Base-by-base conservation (phyloP, 2,888 invertebrate genomes). In the Sepiola atlantica region DNA sequence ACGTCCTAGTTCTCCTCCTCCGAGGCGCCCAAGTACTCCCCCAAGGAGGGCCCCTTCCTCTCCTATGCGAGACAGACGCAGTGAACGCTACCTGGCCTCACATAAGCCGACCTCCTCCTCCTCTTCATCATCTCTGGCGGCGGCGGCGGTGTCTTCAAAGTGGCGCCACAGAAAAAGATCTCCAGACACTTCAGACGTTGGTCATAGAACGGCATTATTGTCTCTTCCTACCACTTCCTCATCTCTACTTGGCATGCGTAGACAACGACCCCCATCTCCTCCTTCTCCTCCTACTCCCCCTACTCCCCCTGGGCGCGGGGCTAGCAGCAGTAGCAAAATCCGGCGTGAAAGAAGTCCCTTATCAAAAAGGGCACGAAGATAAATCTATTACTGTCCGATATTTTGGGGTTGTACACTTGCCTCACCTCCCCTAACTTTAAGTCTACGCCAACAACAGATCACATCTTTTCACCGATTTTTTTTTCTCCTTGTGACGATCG, bases 121-220 rank as follows among this genome's bases (percentile, higher is more conserved):
- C 90, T 24, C 90, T 28, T 92, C 92, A 8, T 77, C 77, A n/a
- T 92, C 92, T 55, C 20, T 55, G 16, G n/a, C 54, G 20, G n/a
- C 45, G 28, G 45, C 28, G 8, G n/a, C 45, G 28, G 45, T 92
- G 54, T 55, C 92, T 24, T 24, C 55, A 54, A 45, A 54, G 14
- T 92, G 92, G 92, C 92, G 92, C 28, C 92, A 92, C 55, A 45
- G 92, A 55, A 92, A 92, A 55, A 28, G 92, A n/a, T 92, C 92
- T n/a, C 92, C 92, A n/a, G 92, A 92, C 28, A 28, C 45, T n/a
- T n/a, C 92, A 28, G 92, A 92, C 20, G n/a, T 92, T 6, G n/a
- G 54, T 55, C 92, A 92, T 10, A 54, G 92, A 54, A 6, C 92
- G n/a, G 18, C 90, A 90, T 32, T 90, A 32, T 90, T 35, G n/a